Evolutionary conservation across 1,140 invertebrate species (phyloP).

Genomic region (Pteromalus puparum): DNA sequence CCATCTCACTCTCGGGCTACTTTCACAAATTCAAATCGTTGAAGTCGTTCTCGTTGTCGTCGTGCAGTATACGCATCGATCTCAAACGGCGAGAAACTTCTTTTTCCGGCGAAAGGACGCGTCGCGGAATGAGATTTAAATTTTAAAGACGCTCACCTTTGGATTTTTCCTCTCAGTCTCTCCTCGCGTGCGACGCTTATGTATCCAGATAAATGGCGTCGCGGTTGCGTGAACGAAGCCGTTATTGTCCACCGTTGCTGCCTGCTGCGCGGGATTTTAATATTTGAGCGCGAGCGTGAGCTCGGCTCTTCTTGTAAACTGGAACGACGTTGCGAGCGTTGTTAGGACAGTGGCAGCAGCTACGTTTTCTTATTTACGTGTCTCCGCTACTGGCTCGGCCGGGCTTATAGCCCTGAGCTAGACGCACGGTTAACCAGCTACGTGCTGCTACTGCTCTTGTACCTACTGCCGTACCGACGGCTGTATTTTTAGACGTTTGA

Average conservation of each 20-base stretch:
- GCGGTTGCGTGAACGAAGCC: slow-evolving; percentile 9
- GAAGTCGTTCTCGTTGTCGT: no score
- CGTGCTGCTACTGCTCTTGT: neutral
- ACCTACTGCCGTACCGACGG: neutral
- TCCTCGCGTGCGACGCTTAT: neutral
- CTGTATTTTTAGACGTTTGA: slow-evolving; percentile 15
- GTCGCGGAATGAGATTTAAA: slow-evolving; percentile 47
- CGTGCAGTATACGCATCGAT: neutral
- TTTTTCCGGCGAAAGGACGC: neutral
- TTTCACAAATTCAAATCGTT: slow-evolving; percentile 16
- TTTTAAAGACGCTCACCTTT: slow-evolving; percentile 40
- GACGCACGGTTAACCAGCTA: slow-evolving; percentile 29
- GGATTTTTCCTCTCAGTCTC: slow-evolving; percentile 16
- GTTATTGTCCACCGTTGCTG: slow-evolving; percentile 21
- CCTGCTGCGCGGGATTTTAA: neutral
- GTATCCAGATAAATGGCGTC: neutral
- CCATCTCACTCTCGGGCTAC: neutral
- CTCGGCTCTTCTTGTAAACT: slow-evolving; percentile 1
- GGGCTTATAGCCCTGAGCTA: slow-evolving; percentile 16
- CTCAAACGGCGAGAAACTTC: neutral
- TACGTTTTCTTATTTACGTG: slow-evolving; percentile 36
- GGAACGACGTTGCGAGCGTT: slow-evolving; percentile 11
- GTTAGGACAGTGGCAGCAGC: neutral
- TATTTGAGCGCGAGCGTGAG: slow-evolving; percentile 33
- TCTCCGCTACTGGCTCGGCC: neutral